Conservation (phyloP, 2,797 vertebrate genomes). For the Paedocypris micromegethes region DNA sequence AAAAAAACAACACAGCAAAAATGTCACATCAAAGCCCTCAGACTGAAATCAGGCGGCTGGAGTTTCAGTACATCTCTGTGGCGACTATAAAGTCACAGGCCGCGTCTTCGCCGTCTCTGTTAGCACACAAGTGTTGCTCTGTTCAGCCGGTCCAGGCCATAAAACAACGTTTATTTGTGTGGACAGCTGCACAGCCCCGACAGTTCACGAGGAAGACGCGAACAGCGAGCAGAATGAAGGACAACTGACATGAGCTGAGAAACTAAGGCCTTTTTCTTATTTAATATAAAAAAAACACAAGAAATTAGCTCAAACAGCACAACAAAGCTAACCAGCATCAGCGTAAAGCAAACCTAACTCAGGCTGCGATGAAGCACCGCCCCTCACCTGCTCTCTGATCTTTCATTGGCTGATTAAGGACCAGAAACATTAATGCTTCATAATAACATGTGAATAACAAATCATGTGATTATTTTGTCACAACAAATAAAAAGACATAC, state of each 20-base stretch:
- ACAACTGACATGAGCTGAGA: slow-evolving; percentile 14
- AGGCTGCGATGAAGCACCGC: neutral
- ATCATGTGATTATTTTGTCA: no score
- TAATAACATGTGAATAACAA: no score
- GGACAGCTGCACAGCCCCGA: slow-evolving; percentile 50
- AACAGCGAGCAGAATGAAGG: slow-evolving; percentile 18
- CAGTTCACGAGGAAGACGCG: slow-evolving; percentile 9
- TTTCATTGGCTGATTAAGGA: neutral
- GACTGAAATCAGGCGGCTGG: neutral
- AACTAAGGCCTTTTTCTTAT: neutral
- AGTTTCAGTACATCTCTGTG: no score
- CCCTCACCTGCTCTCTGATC: slow-evolving; percentile 9
- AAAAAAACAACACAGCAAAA: no score
- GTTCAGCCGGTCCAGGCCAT: slow-evolving; percentile 37
- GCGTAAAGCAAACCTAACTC: no score
- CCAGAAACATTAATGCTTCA: no score
- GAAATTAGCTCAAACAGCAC: neutral
- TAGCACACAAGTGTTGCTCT: slow-evolving; percentile 44
- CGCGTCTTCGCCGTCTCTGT: slow-evolving; percentile 23
- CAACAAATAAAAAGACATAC: no score
- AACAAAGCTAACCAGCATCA: neutral
- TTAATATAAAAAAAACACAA: neutral
- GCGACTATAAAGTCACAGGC: slow-evolving; percentile 1
- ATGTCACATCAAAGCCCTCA: no score
- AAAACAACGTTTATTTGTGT: slow-evolving; percentile 56